Conservation (phyloP, 2,113 vertebrate genomes). For the Turnix velox region DNA sequence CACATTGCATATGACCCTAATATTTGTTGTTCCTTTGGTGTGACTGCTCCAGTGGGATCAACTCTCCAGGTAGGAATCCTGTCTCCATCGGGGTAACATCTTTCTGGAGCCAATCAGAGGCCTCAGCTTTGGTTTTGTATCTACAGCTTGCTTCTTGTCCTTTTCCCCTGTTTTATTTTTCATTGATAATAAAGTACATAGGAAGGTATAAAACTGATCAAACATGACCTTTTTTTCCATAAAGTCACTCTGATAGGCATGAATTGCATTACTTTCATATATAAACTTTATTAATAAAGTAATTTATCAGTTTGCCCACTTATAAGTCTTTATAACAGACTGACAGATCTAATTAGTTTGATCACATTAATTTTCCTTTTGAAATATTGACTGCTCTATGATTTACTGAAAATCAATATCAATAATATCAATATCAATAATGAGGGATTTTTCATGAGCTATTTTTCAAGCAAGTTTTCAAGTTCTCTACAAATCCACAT, state of each 20-base stretch:
- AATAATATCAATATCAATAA: not conserved
- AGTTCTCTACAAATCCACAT: not conserved
- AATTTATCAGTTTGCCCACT: not conserved
- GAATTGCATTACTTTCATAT: not conserved
- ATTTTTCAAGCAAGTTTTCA: not conserved
- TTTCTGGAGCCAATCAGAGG: rapidly evolving
- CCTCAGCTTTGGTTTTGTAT: not conserved
- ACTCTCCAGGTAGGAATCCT: not conserved
- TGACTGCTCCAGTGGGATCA: not conserved
- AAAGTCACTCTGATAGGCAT: not conserved
- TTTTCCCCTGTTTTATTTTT: not conserved
- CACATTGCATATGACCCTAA: no score
- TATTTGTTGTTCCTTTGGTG: not conserved
- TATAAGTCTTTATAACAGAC: not conserved
- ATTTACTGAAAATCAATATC: not conserved
- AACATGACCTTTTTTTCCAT: not conserved
- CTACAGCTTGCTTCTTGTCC: not conserved
- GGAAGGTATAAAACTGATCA: not conserved
- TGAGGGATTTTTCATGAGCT: not conserved
- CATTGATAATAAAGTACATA: not conserved
- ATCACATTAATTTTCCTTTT: not conserved
- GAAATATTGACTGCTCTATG: not conserved
- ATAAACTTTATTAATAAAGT: not conserved
- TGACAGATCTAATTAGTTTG: not conserved
- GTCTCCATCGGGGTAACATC: rapidly evolving